A percentile compares a stretch with the other conserved stretches of the same genome.
phyloP scores from a whole-genome alignment of 2,113 vertebrate genomes.

The Leucosticte australis region DNA sequence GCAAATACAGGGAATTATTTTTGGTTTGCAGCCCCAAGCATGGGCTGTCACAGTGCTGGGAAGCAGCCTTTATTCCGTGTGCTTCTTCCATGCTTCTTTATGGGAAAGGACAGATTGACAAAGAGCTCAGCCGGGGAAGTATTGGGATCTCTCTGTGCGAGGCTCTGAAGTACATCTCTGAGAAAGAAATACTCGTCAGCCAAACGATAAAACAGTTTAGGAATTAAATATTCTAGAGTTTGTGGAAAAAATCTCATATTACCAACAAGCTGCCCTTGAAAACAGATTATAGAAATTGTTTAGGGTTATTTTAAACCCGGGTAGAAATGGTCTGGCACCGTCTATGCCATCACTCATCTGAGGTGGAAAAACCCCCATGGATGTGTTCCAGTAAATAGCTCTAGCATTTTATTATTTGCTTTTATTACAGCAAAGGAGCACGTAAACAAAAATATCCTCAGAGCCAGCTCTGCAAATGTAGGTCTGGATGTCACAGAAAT shows the following conservation, averaged over 20 bases:
- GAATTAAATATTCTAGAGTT: conserved; percentile 27
- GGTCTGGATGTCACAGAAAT: conserved; percentile 1
- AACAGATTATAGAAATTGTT: conserved; percentile 19
- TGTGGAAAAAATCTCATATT: neutral
- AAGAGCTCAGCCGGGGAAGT: conserved; percentile 1
- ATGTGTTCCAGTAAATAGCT: neutral
- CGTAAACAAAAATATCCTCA: neutral
- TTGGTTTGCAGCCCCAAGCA: neutral
- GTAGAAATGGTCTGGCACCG: neutral
- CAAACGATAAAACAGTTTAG: conserved; percentile 35
- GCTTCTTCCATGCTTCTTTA: conserved; percentile 34
- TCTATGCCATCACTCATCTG: conserved; percentile 25
- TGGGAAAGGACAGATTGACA: conserved; percentile 33
- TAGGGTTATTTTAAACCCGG: conserved; percentile 25
- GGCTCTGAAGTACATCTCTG: neutral
- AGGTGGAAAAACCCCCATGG: conserved; percentile 1
- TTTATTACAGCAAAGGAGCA: conserved; percentile 23
- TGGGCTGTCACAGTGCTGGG: conserved; percentile 3
- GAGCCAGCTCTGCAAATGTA: neutral
- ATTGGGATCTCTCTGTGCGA: neutral
- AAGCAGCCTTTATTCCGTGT: conserved; percentile 41
- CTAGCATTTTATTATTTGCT: conserved; percentile 40
- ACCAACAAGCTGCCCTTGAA: conserved; percentile 26
- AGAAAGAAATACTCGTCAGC: conserved; percentile 27
- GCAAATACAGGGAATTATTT: conserved; percentile 9